Conservation (phyloP, 2,113 vertebrate species). For the Oenanthe melanoleuca region DNA sequence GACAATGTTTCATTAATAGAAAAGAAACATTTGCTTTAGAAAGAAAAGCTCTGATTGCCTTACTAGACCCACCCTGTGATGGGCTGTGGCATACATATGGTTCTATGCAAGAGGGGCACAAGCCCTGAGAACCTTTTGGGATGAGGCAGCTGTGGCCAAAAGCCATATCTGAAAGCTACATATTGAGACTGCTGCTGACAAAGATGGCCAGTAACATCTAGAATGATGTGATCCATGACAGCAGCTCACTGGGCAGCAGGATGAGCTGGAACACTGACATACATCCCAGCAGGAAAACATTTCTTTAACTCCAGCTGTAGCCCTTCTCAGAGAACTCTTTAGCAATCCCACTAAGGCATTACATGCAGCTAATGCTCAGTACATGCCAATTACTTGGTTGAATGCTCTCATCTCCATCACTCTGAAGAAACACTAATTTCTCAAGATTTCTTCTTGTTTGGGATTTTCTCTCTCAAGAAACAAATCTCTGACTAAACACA, state of each 20-base stretch:
- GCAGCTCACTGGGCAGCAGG: fast-evolving
- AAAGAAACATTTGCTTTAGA: neutral
- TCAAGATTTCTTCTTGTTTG: neutral
- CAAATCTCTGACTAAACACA: neutral
- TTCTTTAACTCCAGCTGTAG: neutral
- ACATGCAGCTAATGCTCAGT: neutral
- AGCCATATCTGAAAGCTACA: neutral
- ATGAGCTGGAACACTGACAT: neutral
- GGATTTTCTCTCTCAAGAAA: neutral
- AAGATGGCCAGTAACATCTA: neutral
- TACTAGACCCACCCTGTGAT: neutral
- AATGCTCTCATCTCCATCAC: neutral
- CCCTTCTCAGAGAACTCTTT: neutral
- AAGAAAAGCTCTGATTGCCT: neutral
- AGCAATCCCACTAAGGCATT: too few relatives aligned
- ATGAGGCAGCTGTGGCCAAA: neutral
- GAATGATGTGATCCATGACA: neutral
- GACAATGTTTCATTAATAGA: neutral
- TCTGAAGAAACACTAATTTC: neutral
- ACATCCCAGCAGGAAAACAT: neutral
- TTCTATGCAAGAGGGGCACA: neutral
- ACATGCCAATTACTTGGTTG: neutral
- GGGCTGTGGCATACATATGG: fast-evolving
- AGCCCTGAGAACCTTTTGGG: neutral
- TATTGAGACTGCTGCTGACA: neutral